Conservation (phyloP, 1,140 invertebrate species). For the Zophobas atratus region DNA sequence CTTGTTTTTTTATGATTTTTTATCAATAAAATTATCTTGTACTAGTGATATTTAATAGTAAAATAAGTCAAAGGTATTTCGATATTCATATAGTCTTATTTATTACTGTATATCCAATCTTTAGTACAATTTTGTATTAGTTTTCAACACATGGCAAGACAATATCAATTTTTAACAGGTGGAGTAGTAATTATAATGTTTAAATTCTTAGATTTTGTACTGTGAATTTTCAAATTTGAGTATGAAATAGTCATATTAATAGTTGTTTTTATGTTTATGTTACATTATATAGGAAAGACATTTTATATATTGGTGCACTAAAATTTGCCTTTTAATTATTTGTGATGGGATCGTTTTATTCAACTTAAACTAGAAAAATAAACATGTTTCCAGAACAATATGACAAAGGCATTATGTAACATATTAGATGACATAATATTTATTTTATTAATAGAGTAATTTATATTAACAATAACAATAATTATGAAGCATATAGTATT, state of each 20-base stretch:
- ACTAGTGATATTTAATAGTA: slow-evolving; percentile 45
- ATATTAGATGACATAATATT: slow-evolving; percentile 54
- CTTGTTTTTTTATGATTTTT: slow-evolving; percentile 42
- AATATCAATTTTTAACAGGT: slow-evolving; percentile 60
- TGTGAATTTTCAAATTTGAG: slow-evolving; percentile 22
- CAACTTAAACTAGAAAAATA: neutral
- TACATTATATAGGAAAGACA: slow-evolving; percentile 18
- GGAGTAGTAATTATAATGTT: slow-evolving; percentile 49
- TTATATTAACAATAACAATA: slow-evolving; percentile 57
- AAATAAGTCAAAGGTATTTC: slow-evolving; percentile 42
- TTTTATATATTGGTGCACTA: slow-evolving; percentile 44
- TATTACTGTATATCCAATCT: slow-evolving; percentile 54
- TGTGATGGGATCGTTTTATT: slow-evolving; percentile 41
- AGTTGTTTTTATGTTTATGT: slow-evolving; percentile 2
- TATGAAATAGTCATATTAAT: slow-evolving; percentile 11
- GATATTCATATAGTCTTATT: slow-evolving; percentile 55
- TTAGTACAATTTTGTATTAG: slow-evolving; percentile 58
- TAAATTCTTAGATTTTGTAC: slow-evolving; percentile 57
- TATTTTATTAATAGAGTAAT: slow-evolving; percentile 61
- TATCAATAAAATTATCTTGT: slow-evolving; percentile 43
- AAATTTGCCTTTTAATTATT: slow-evolving; percentile 36
- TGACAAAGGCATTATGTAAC: slow-evolving; percentile 49
- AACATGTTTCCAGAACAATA: slow-evolving; percentile 45
- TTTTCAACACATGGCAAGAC: slow-evolving; percentile 57
- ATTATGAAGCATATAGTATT: slow-evolving; percentile 55